Percentiles rank a stretch among this genome's conserved stretches.
Evolutionary conservation across 2,888 invertebrate genomes (phyloP).

Genomic region (Parapristionchus giblindavisi): DNA sequence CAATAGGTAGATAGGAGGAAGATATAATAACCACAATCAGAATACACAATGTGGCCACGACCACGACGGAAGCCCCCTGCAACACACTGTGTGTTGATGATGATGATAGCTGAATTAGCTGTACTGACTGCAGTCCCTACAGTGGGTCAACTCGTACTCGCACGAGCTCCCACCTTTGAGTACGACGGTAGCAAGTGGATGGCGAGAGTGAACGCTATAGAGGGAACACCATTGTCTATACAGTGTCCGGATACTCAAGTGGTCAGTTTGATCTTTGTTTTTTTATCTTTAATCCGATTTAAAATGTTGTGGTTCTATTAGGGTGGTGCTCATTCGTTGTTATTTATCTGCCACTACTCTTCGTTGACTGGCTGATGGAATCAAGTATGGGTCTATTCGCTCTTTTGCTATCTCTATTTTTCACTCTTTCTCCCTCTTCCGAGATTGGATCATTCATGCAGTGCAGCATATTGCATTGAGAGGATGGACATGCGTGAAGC

Average conservation of each 20-base stretch:
- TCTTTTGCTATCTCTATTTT: background rate
- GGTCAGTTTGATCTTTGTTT: constrained; percentile 7
- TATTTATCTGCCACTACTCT: background rate
- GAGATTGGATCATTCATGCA: background rate
- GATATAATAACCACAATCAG: too few relatives aligned
- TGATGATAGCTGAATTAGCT: background rate
- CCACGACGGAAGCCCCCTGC: background rate
- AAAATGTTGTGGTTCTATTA: background rate
- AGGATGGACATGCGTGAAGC: background rate
- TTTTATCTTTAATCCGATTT: background rate
- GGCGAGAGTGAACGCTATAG: constrained; percentile 8
- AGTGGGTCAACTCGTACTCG: constrained; percentile 44
- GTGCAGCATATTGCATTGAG: background rate
- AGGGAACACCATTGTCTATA: constrained; percentile 16
- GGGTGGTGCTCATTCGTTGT: background rate
- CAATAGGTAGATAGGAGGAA: too few relatives aligned
- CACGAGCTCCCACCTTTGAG: constrained; percentile 44
- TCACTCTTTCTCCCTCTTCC: background rate
- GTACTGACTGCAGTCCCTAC: background rate
- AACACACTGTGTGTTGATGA: background rate
- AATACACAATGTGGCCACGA: background rate
- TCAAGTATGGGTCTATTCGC: background rate
- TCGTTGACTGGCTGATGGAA: too few relatives aligned
- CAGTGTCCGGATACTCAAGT: constrained; percentile 12
- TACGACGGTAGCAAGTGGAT: constrained; percentile 26